Evolutionary conservation across 2,113 vertebrate species (phyloP).

Genomic region (Vidua macroura): DNA sequence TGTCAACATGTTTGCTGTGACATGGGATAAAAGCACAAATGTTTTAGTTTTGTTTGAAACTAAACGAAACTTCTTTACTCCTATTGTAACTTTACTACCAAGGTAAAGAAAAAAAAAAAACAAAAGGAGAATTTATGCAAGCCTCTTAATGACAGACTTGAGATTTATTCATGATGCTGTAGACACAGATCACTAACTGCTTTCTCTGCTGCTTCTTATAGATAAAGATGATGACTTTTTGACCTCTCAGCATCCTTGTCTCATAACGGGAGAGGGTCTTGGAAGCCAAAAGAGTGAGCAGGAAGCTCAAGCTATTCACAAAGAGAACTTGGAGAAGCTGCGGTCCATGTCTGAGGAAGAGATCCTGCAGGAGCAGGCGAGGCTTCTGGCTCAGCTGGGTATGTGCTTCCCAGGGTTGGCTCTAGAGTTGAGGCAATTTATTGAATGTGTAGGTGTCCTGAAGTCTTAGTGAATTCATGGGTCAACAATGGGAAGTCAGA

Average conservation of each 20-base stretch:
- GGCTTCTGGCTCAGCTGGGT: conserved; percentile 87
- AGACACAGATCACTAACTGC: neutral
- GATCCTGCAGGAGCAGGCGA: conserved; percentile 85
- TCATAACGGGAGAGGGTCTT: conserved; percentile 88
- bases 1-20: neutral
- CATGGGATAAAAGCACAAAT: neutral
- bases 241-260: conserved; percentile 24
- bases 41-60: neutral
- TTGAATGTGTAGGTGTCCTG: neutral
- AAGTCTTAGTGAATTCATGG: neutral
- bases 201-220: conserved; percentile 3
- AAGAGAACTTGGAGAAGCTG: conserved; percentile 85
- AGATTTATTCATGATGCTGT: neutral
- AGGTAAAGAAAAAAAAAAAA: neutral
- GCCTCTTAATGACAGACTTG: neutral
- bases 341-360: conserved; percentile 80
- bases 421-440: neutral
- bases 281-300: conserved; percentile 52
- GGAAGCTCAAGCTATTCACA: conserved; percentile 86
- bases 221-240: neutral
- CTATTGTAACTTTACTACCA: neutral
- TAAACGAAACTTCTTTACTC: neutral
- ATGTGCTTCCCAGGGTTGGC: neutral
- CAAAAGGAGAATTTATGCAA: neutral
- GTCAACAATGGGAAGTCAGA: neutral